phyloP scores from a whole-genome alignment of 2,113 vertebrate species.

The Boulengeromyrus knoepffleri region DNA sequence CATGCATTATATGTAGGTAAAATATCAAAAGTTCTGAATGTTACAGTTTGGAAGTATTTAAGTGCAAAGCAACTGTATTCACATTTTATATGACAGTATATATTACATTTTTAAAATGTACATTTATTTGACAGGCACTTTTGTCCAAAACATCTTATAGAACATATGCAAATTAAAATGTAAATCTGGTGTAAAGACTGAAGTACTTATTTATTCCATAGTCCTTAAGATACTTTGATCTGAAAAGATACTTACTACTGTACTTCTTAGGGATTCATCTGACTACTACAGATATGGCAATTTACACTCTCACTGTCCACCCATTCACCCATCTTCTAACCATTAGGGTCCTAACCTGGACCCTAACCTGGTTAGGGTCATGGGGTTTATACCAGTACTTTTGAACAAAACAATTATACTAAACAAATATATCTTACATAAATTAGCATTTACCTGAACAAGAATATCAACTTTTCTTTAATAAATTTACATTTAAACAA shows the following conservation, averaged over 20 bases:
- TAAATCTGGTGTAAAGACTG: background rate
- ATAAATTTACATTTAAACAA: background rate
- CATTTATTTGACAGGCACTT: background rate
- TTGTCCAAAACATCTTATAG: background rate
- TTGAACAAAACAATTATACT: background rate
- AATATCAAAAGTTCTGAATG: background rate
- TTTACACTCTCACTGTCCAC: background rate
- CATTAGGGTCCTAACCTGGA: background rate
- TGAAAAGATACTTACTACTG: background rate
- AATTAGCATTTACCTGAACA: background rate
- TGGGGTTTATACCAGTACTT: background rate
- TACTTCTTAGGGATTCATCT: background rate
- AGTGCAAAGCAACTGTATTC: background rate
- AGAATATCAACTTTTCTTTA: background rate
- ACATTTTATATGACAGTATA: background rate
- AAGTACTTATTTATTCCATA: background rate
- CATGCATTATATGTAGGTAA: background rate
- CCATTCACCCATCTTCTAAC: background rate
- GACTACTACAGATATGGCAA: background rate
- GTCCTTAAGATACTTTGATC: background rate
- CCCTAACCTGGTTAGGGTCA: background rate
- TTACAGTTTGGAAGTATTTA: background rate
- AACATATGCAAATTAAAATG: background rate
- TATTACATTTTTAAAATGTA: background rate
- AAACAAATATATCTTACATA: background rate